Percentiles rank a stretch among this genome's conserved stretches.
Conservation (phyloP, 2,113 vertebrate species). For the Lepisosteus oculatus region DNA sequence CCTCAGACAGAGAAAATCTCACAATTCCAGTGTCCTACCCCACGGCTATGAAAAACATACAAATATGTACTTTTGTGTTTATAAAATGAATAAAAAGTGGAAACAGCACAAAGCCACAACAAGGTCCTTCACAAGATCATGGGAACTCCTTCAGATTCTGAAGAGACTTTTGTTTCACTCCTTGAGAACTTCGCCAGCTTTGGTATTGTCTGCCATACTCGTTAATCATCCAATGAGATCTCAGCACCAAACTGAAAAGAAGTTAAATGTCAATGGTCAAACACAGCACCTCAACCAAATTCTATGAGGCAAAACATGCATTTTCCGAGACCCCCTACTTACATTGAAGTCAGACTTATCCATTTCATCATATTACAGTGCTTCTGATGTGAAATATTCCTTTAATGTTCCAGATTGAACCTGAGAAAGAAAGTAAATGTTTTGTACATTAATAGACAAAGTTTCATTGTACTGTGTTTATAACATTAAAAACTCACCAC, state of each 20-base stretch:
- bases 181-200: conserved; percentile 64
- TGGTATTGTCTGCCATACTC: conserved; percentile 63
- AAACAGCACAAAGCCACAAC: conserved; percentile 76
- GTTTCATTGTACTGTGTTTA: too few relatives aligned
- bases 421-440: neutral
- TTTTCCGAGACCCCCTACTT: conserved; percentile 41
- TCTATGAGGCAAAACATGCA: conserved; percentile 45
- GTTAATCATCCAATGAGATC: conserved; percentile 76
- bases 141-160: conserved; percentile 83
- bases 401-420: neutral
- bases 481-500: too few relatives aligned
- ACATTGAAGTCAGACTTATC: conserved; percentile 50
- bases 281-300: conserved; percentile 60
- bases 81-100: conserved; percentile 79
- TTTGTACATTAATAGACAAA: too few relatives aligned
- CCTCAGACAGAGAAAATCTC: conserved; percentile 68
- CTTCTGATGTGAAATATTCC: neutral
- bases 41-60: conserved; percentile 63
- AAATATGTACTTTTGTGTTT: conserved; percentile 79
- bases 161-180: conserved; percentile 90
- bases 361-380: conserved; percentile 41
- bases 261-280: conserved; percentile 68
- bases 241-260: conserved; percentile 65
- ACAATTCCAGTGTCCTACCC: conserved; percentile 61
- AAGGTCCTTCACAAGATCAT: conserved; percentile 82